Base-by-base conservation (phyloP, 2,797 vertebrate genomes). In the Crocidura indochinensis region DNA sequence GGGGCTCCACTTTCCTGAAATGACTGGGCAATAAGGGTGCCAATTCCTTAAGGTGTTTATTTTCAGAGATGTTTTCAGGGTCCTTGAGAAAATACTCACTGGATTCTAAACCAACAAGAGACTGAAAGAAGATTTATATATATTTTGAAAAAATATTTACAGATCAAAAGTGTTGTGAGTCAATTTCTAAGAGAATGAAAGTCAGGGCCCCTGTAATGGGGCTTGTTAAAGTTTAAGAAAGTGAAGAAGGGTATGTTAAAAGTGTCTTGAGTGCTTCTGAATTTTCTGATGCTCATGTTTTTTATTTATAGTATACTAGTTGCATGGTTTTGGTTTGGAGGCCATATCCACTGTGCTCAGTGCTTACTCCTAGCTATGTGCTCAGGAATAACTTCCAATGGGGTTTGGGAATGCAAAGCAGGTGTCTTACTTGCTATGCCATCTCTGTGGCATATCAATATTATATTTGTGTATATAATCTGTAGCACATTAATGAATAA, bases 41-140 rank as follows among this genome's bases (percentile, higher is more conserved):
- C 69, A 1, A 26, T 15, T 81, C 78, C 19, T 84, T 86, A 29
- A 29, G 20, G 76, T 74, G 64, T 86, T 90, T 81, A 75, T 65
- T 91, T 94, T 93, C 81, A 91, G 91, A 88, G 49, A 80, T 83
- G 62, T 17, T 72, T 84, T 47, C 62, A 19, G 53, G 29, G 53
- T 77, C 26, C 79, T 8, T 87, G 64, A 85, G 77, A 88, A 91
- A 78, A 64, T 29, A 60, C 71, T 88, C 64, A 8, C 81, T 74
- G 72, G 67, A 56, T 67, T 75, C 56, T 64, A 89, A 84, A 75
- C 29, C 73, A 73, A 56, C 20, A 75, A 85, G 78, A 81, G 67
- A 24, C 51, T 56, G 10, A 20, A n/a, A 84, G 47, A 75, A 92
- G 87, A 84, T 82, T 84, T 73, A 75, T 31, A 65, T 29, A 17